Percentiles rank a stretch among this genome's conserved stretches.
Evolutionary conservation across 2,888 invertebrate species (phyloP).

Genomic region (Pseudanteris insignis): DNA sequence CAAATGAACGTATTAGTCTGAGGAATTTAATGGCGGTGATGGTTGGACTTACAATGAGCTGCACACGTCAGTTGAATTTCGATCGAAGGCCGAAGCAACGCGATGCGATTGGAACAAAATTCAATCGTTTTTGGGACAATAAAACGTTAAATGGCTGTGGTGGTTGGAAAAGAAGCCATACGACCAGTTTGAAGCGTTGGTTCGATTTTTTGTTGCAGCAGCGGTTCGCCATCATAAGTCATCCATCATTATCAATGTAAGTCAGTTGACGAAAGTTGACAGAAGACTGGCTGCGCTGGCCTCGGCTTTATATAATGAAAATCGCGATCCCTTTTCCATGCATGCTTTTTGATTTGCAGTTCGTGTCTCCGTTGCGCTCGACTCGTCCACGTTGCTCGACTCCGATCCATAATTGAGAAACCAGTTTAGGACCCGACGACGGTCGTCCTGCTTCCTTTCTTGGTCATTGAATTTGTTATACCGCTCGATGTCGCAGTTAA

Average conservation of each 20-base stretch:
- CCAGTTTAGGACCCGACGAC: conserved; percentile 29
- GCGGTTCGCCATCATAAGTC: conserved; percentile 3
- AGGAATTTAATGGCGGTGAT: too few relatives aligned
- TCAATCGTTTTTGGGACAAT: too few relatives aligned
- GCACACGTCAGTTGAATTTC: too few relatives aligned
- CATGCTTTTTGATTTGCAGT: conserved; percentile 16
- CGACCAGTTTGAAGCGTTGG: neutral
- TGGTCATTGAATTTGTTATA: conserved; percentile 32
- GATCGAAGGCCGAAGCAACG: too few relatives aligned
- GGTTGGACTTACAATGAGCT: too few relatives aligned
- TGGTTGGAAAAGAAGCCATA: neutral
- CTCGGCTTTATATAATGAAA: conserved; percentile 22
- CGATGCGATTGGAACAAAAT: too few relatives aligned
- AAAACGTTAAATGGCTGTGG: too few relatives aligned
- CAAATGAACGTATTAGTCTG: too few relatives aligned
- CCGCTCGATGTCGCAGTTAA: conserved; percentile 27
- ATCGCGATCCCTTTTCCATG: conserved; percentile 24
- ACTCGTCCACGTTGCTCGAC: conserved; percentile 1
- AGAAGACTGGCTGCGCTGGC: conserved; percentile 7
- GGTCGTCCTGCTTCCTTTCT: conserved; percentile 36
- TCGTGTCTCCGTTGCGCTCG: neutral
- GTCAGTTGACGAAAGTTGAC: conserved; percentile 26
- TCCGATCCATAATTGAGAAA: conserved; percentile 38
- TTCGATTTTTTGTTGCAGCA: neutral
- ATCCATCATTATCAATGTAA: conserved; percentile 19